phyloP scores from a whole-genome alignment of 2,888 invertebrate species.

The Volucella inflata region DNA sequence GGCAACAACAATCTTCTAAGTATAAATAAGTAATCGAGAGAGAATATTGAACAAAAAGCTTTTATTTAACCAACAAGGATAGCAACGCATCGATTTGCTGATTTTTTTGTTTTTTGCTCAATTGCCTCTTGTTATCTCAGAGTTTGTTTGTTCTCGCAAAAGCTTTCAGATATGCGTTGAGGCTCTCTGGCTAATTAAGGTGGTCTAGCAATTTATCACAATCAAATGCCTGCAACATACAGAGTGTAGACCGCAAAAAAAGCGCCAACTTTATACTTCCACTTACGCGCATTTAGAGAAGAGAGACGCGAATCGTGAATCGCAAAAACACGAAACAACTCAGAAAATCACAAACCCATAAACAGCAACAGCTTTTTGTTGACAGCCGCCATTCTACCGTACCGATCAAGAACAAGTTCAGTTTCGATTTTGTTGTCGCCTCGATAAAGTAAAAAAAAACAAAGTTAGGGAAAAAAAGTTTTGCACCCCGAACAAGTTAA shows the following conservation, averaged over 20 bases:
- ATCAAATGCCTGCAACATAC: conserved; percentile 43
- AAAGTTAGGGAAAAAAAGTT: conserved; percentile 24
- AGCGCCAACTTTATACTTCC: conserved; percentile 33
- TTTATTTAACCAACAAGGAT: conserved; percentile 39
- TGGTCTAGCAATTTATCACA: conserved; percentile 45
- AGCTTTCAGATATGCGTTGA: conserved; percentile 60
- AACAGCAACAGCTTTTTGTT: conserved; percentile 57
- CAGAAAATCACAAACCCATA: not conserved
- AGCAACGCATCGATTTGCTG: not conserved
- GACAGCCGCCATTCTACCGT: conserved; percentile 56
- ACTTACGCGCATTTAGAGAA: conserved; percentile 13
- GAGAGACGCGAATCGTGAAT: conserved; percentile 15
- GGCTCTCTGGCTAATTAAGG: conserved; percentile 64
- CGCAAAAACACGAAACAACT: conserved; percentile 50
- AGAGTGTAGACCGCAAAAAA: conserved; percentile 42
- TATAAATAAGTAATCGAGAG: too few relatives aligned
- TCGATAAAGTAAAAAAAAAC: conserved; percentile 41
- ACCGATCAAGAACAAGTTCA: conserved; percentile 60
- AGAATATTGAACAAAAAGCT: conserved; percentile 15
- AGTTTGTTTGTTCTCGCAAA: conserved; percentile 38
- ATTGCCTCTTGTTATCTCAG: conserved; percentile 9
- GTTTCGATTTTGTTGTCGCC: conserved; percentile 67
- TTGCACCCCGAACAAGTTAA: conserved; percentile 40
- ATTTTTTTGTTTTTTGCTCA: not conserved
- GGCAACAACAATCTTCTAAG: conserved; percentile 1